These are phyloP conservation scores for Pyrgilauda ruficollis DNA, from an alignment of 2,113 vertebrate genomes.

Conservation along the genomic window DNA sequence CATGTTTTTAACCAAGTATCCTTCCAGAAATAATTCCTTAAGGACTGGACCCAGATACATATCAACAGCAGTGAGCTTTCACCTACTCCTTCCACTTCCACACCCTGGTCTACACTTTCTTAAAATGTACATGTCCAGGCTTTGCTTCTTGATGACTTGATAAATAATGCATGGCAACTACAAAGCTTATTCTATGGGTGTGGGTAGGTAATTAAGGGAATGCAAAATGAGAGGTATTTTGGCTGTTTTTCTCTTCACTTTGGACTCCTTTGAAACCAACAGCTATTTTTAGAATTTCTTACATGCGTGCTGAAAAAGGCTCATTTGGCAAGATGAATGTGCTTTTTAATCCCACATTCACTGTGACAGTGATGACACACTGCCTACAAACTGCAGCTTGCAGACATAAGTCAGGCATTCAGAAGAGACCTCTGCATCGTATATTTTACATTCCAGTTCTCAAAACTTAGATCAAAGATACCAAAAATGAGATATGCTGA, in stretches of 20 bases:
- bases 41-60: background rate
- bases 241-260: background rate
- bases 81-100: background rate
- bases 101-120: background rate
- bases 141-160: background rate
- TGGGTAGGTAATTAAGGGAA: background rate
- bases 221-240: background rate
- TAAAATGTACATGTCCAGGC: background rate
- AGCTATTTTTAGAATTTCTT: background rate
- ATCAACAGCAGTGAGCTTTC: background rate
- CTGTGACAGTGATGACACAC: background rate
- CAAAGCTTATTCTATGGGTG: background rate
- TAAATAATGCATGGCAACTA: background rate
- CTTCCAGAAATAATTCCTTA: background rate
- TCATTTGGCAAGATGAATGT: background rate
- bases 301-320: background rate
- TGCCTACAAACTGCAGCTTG: background rate
- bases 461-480: background rate
- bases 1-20: background rate
- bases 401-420: background rate
- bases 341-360: background rate
- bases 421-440: background rate
- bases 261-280: background rate
- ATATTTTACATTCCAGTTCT: background rate
- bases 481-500: background rate